Percentiles rank a stretch among this genome's conserved stretches.
Evolutionary conservation across 2,113 vertebrate genomes (phyloP).

Genomic region (Atherinomorus stipes): DNA sequence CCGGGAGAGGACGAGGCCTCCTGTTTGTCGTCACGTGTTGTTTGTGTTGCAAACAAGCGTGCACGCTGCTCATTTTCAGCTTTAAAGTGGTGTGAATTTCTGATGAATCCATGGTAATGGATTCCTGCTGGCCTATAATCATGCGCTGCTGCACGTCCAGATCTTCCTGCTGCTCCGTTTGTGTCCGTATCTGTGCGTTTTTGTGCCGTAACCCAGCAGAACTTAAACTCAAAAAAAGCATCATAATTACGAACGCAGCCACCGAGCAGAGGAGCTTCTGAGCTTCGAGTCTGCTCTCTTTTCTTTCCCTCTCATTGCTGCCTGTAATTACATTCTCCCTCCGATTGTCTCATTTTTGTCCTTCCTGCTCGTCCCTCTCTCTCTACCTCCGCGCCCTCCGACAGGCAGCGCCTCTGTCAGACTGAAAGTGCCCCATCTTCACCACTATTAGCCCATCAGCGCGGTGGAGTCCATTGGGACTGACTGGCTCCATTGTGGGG

Average conservation of each 20-base stretch:
- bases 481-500: slow-evolving; percentile 65
- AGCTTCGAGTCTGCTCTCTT: slow-evolving; percentile 2
- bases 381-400: slow-evolving; percentile 36
- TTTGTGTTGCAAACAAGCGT: slow-evolving; percentile 17
- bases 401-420: slow-evolving; percentile 50
- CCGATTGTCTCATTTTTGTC: slow-evolving; percentile 19
- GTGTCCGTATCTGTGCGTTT: background rate
- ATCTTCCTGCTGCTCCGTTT: background rate
- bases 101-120: slow-evolving; percentile 62
- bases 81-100: slow-evolving; percentile 55
- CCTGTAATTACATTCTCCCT: slow-evolving; percentile 44
- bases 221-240: slow-evolving; percentile 12
- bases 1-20: slow-evolving; percentile 36
- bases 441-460: slow-evolving; percentile 55
- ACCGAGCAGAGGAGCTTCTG: slow-evolving; percentile 12
- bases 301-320: slow-evolving; percentile 39
- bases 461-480: slow-evolving; percentile 60
- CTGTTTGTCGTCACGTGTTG: slow-evolving; percentile 24
- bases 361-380: slow-evolving; percentile 12
- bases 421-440: slow-evolving; percentile 59
- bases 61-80: slow-evolving; percentile 53
- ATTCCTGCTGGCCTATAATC: slow-evolving; percentile 49
- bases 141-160: slow-evolving; percentile 26
- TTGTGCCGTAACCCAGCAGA: background rate
- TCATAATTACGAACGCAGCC: background rate